These are phyloP conservation scores for Mionectes olivaceus DNA, from an alignment of 2,797 vertebrate species.

Conservation along the genomic window DNA sequence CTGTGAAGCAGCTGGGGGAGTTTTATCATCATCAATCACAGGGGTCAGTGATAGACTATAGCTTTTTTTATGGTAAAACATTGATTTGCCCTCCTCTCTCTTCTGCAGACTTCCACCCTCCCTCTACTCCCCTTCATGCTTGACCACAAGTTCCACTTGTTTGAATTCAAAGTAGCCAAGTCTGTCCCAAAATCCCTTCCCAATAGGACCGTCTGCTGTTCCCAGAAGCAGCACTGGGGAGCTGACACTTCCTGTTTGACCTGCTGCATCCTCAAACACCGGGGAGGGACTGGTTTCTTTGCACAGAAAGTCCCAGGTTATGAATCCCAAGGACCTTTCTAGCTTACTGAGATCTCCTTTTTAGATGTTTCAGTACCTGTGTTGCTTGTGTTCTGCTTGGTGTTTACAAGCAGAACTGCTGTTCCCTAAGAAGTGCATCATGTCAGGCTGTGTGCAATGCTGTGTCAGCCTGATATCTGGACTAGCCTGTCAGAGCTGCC, in stretches of 20 bases:
- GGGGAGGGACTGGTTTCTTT: not conserved
- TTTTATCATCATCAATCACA: not conserved
- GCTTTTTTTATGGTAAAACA: not conserved
- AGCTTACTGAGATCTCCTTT: not conserved
- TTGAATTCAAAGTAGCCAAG: not conserved
- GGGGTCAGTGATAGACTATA: not conserved
- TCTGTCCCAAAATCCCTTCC: not conserved
- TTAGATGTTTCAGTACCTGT: not conserved
- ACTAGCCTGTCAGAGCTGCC: constrained; percentile 39
- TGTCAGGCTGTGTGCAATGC: not conserved
- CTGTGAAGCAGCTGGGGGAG: not conserved
- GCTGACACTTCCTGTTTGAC: not conserved
- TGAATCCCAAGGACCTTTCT: not conserved
- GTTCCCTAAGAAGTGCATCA: not conserved
- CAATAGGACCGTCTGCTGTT: not conserved
- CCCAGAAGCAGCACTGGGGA: not conserved
- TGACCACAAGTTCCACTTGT: not conserved
- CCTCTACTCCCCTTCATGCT: not conserved
- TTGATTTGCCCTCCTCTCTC: not conserved
- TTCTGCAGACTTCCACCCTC: not conserved
- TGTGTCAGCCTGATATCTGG: constrained; percentile 43
- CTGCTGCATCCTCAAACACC: not conserved
- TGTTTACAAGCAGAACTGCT: constrained; percentile 5
- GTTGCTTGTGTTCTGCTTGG: not conserved
- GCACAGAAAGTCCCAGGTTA: not conserved